A percentile compares a stretch with the other conserved stretches of the same genome.
These are phyloP conservation scores for Athalia rosae DNA, from an alignment of 2,888 invertebrate genomes.

Conservation along the genomic window DNA sequence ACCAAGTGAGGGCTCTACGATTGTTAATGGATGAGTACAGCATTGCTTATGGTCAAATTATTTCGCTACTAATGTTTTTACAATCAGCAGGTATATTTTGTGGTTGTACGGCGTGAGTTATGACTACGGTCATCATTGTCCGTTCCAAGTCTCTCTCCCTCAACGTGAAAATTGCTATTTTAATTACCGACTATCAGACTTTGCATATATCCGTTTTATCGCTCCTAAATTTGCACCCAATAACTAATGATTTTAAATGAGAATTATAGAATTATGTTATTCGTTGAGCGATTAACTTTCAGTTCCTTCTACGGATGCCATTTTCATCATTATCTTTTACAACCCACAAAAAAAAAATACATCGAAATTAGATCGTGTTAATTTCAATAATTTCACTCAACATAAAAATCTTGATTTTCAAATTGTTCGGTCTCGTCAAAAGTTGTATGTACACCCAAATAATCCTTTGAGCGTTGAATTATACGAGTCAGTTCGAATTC, in stretches of 20 bases:
- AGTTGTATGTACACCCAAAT: background rate
- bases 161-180: constrained; percentile 7
- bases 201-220: background rate
- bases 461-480: constrained; percentile 18
- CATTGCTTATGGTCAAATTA: background rate
- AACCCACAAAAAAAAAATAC: no score
- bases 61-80: no score
- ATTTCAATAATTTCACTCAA: no score
- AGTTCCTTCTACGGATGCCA: background rate
- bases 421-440: background rate
- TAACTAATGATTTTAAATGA: background rate
- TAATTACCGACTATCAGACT: constrained; percentile 30
- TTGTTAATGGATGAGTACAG: constrained; percentile 23
- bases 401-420: background rate
- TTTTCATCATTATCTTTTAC: no score
- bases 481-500: background rate
- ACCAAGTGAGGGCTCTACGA: constrained; percentile 1
- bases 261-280: background rate
- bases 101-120: background rate
- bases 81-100: background rate
- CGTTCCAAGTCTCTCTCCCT: background rate
- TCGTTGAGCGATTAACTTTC: constrained; percentile 4
- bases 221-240: background rate
- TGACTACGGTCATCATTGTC: background rate
- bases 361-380: no score